Percentiles rank a stretch among this genome's conserved stretches.
Conservation (phyloP, 2,797 vertebrate species). For the Eutrigla gurnardus region DNA sequence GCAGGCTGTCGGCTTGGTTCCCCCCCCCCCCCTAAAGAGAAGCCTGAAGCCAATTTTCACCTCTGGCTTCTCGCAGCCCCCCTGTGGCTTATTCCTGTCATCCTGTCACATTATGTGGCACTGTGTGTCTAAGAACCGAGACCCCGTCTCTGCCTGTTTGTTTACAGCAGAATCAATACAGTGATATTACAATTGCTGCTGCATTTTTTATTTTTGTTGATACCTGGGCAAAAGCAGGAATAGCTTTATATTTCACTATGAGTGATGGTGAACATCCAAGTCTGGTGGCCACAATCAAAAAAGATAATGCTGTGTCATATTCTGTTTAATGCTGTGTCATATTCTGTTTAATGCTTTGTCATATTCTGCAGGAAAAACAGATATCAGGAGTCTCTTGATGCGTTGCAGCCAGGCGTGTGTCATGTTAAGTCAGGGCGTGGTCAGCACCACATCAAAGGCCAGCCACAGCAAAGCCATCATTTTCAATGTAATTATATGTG, state of each 20-base stretch:
- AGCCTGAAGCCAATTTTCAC: conserved; percentile 47
- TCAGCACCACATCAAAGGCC: background rate
- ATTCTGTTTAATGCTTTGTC: too few relatives aligned
- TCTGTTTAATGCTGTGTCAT: too few relatives aligned
- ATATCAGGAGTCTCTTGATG: background rate
- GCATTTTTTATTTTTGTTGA: background rate
- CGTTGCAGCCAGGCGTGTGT: background rate
- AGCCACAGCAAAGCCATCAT: background rate
- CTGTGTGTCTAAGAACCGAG: background rate
- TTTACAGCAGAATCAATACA: background rate
- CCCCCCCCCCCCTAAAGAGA: conserved; percentile 36
- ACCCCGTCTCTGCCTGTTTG: background rate
- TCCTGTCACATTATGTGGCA: conserved; percentile 26
- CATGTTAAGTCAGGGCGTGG: background rate
- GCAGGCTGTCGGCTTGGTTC: conserved; percentile 35
- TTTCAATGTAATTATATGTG: background rate
- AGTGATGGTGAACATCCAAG: too few relatives aligned
- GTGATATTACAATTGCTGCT: conserved; percentile 1
- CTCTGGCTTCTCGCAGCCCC: conserved; percentile 25
- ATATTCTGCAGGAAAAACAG: too few relatives aligned
- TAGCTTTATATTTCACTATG: background rate
- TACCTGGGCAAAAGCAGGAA: background rate
- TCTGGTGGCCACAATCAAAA: too few relatives aligned
- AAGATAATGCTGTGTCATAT: too few relatives aligned
- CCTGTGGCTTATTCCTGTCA: conserved; percentile 26